Conservation (phyloP, 2,888 invertebrate species). For the Patella caerulea region DNA sequence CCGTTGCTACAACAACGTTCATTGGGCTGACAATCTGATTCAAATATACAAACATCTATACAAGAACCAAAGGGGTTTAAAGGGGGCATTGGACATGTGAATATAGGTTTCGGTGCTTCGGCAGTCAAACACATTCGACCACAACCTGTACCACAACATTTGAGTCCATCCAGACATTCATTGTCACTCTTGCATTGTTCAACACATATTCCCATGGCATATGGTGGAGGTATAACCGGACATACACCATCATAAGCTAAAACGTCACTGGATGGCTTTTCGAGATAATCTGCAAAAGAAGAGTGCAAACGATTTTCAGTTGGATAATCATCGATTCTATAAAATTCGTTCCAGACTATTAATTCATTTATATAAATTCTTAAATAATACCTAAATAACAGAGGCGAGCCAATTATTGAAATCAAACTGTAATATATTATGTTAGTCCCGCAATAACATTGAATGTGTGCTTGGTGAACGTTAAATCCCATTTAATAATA, state of each 20-base stretch:
- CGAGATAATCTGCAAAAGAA: not conserved
- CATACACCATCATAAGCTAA: not conserved
- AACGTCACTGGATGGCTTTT: not conserved
- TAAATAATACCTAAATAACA: no score
- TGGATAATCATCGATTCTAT: no score
- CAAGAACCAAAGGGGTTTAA: not conserved
- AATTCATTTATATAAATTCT: no score
- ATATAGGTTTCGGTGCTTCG: not conserved
- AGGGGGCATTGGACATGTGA: not conserved
- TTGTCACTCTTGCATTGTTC: not conserved
- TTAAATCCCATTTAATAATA: no score
- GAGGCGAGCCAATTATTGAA: no score
- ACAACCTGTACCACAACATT: not conserved
- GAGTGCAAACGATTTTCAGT: no score
- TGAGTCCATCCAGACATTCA: not conserved
- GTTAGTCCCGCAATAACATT: no score
- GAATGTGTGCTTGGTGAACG: no score
- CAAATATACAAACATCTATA: not conserved
- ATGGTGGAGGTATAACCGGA: not conserved
- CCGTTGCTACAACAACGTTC: conserved; percentile 7
- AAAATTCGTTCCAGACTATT: no score
- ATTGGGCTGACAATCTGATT: not conserved
- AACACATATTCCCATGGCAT: not conserved
- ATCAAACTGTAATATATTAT: no score
- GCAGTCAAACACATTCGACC: not conserved